Percentiles rank a stretch among this genome's conserved stretches.
Conservation (phyloP, 2,113 vertebrate genomes). For the Equus quagga region DNA sequence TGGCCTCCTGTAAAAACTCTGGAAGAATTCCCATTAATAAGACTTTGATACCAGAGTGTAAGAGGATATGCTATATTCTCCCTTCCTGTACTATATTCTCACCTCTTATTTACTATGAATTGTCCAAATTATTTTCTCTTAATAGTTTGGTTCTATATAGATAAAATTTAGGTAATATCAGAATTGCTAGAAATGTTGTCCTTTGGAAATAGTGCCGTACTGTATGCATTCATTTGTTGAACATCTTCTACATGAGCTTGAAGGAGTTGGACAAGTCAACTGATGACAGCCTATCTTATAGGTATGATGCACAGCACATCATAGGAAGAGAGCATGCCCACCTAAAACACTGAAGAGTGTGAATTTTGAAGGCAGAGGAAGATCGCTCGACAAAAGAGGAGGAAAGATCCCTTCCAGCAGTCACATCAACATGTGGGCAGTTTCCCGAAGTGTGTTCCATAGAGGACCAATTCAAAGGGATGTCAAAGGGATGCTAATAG, state of each 20-base stretch:
- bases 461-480: background rate
- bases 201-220: background rate
- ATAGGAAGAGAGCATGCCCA: background rate
- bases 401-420: background rate
- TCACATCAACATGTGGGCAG: background rate
- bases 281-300: background rate
- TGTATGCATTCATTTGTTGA: background rate
- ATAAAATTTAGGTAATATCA: background rate
- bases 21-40: background rate
- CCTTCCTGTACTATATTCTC: background rate
- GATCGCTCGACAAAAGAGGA: background rate
- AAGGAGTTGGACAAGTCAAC: background rate
- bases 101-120: background rate
- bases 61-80: background rate
- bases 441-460: background rate
- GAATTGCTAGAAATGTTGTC: background rate
- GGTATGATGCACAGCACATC: too few species aligned
- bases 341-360: background rate
- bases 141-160: background rate
- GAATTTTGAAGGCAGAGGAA: background rate
- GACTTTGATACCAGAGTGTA: background rate
- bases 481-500: background rate
- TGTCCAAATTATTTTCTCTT: background rate
- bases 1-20: background rate
- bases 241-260: background rate